A percentile compares a stretch with the other conserved stretches of the same genome.
These are phyloP conservation scores for Thymelicus sylvestris DNA, from an alignment of 2,888 invertebrate species.

Conservation along the genomic window DNA sequence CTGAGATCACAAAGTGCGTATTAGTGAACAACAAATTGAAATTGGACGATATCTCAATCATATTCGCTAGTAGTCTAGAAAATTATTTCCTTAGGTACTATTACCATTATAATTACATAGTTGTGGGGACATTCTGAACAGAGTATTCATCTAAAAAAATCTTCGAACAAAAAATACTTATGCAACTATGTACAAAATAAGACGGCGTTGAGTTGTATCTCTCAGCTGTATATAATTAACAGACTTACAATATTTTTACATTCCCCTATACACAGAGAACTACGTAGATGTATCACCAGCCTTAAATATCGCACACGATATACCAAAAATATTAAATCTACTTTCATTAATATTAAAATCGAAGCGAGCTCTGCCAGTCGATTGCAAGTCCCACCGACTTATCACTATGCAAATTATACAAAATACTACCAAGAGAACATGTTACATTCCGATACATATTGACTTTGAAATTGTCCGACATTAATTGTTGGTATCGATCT, in stretches of 20 bases:
- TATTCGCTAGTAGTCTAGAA: conserved; percentile 2
- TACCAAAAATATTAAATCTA: conserved; percentile 52
- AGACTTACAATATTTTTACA: conserved; percentile 62
- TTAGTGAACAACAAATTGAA: conserved; percentile 17
- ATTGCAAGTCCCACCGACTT: conserved; percentile 28
- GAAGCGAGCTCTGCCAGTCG: conserved; percentile 54
- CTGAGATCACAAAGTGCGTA: conserved; percentile 29
- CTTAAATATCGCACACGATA: conserved; percentile 65
- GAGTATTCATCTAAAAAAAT: not conserved
- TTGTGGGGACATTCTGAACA: not conserved
- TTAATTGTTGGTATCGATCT: not conserved
- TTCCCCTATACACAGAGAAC: conserved; percentile 55
- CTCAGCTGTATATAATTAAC: conserved; percentile 64
- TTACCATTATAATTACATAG: not conserved
- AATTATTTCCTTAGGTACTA: not conserved
- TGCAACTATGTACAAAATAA: conserved; percentile 51
- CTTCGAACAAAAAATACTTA: conserved; percentile 48
- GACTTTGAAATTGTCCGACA: not conserved
- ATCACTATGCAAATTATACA: conserved; percentile 26
- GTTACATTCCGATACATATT: conserved; percentile 6
- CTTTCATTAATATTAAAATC: conserved; percentile 46
- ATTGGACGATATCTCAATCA: not conserved
- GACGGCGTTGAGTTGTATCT: conserved; percentile 71
- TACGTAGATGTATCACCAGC: conserved; percentile 77
- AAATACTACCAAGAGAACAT: conserved; percentile 24